A percentile compares a stretch with the other conserved stretches of the same genome.
Evolutionary conservation across 2,888 invertebrate species (phyloP).

Genomic region (Drosophila ezoana): DNA sequence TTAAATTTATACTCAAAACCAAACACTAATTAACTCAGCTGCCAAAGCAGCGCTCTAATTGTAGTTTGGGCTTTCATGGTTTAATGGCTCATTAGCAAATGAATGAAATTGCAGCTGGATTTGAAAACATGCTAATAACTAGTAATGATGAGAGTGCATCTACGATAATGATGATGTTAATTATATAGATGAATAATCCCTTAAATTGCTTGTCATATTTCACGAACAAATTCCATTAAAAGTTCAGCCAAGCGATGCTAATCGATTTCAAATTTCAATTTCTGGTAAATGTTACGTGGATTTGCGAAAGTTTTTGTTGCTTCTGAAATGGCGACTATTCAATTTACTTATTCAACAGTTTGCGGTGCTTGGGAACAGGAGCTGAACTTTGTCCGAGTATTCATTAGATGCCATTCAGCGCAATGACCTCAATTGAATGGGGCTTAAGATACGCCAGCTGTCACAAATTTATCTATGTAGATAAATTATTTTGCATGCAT

Average conservation of each 20-base stretch:
- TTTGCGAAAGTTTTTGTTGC: conserved; percentile 10
- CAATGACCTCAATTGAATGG: conserved; percentile 27
- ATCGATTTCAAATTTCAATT: conserved; percentile 1
- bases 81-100: conserved; percentile 5
- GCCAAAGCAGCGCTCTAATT: not conserved
- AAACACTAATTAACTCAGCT: not conserved
- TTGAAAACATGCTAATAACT: not conserved
- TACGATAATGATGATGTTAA: not conserved
- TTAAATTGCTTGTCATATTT: conserved; percentile 1
- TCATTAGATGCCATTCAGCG: conserved; percentile 49
- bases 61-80: not conserved
- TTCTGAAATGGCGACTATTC: conserved; percentile 1
- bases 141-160: not conserved
- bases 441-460: not conserved
- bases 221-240: not conserved
- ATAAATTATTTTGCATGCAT: conserved; percentile 18
- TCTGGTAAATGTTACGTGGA: conserved; percentile 1
- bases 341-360: conserved; percentile 30
- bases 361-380: not conserved
- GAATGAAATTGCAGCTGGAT: conserved; percentile 5
- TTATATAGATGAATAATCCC: not conserved
- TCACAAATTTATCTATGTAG: not conserved
- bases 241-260: conserved; percentile 2
- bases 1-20: too few species aligned
- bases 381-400: conserved; percentile 15